Conservation (phyloP, 2,113 vertebrate genomes). For the Pelobates fuscus region DNA sequence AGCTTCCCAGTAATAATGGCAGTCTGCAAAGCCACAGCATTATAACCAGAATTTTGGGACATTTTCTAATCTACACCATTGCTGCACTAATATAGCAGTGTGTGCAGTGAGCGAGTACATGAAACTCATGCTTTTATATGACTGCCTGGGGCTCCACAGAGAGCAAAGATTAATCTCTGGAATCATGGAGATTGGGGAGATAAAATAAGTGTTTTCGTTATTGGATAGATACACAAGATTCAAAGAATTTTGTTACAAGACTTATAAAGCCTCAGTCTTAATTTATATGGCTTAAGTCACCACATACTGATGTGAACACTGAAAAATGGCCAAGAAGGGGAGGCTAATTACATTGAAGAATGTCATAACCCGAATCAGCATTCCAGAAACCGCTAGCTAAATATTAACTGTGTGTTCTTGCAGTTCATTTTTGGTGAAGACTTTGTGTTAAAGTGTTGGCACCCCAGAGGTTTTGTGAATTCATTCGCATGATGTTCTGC, state of each 20-base stretch:
- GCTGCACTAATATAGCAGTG: too few species aligned
- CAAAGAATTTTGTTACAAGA: conserved; percentile 32
- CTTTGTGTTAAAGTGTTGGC: too few species aligned
- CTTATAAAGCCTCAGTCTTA: conserved; percentile 8
- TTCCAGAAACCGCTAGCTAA: conserved; percentile 25
- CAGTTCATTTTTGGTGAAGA: neutral
- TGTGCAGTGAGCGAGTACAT: neutral
- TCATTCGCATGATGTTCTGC: too few species aligned
- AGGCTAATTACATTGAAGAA: conserved; percentile 18
- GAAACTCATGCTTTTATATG: neutral
- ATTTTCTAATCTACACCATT: too few species aligned
- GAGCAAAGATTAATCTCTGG: conserved; percentile 20
- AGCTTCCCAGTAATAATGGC: too few species aligned
- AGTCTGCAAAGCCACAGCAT: too few species aligned
- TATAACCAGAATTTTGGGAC: too few species aligned
- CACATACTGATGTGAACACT: conserved; percentile 20
- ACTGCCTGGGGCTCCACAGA: neutral
- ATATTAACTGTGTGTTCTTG: neutral
- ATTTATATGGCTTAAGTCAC: conserved; percentile 22
- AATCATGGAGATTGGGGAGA: neutral
- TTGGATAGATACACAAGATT: conserved; percentile 14
- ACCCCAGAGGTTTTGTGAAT: too few species aligned
- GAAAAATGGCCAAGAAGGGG: conserved; percentile 28
- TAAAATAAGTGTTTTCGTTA: conserved; percentile 4
- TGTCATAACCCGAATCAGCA: conserved; percentile 20